Percentiles rank a stretch among this genome's conserved stretches.
phyloP scores from a whole-genome alignment of 2,113 vertebrate species.

The Xyliphius kryptos region DNA sequence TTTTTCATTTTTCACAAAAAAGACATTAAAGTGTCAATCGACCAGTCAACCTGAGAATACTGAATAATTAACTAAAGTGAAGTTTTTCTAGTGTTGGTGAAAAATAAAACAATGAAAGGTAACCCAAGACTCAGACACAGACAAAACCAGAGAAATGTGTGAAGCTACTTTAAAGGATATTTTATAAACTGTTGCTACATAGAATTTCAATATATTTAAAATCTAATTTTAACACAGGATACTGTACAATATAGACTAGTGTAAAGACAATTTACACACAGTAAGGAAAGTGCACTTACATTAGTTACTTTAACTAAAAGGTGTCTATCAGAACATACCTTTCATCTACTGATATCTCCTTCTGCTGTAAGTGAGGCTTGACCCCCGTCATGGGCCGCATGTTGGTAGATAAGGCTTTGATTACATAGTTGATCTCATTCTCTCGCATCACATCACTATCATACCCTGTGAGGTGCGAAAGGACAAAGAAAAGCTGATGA shows the following conservation, averaged over 20 bases:
- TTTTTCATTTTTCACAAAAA: not conserved
- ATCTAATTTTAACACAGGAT: too few species aligned
- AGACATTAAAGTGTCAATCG: not conserved
- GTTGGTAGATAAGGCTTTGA: conserved; percentile 95
- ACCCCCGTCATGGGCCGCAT: conserved; percentile 88
- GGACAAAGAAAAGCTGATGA: not conserved
- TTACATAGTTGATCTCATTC: conserved; percentile 93
- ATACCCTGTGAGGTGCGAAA: conserved; percentile 71
- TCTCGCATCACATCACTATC: conserved; percentile 96
- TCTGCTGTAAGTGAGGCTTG: conserved; percentile 93
- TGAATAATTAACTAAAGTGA: not conserved
- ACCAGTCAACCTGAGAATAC: not conserved
- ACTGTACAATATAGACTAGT: too few species aligned
- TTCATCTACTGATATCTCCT: conserved; percentile 90
- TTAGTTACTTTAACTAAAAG: too few species aligned
- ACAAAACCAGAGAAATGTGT: too few species aligned
- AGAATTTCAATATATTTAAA: too few species aligned
- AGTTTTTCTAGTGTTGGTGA: not conserved
- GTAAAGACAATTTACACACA: too few species aligned
- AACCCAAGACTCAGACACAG: too few species aligned
- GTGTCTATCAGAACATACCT: conserved; percentile 72
- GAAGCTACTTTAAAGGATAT: too few species aligned
- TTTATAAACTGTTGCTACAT: too few species aligned
- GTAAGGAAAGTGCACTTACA: too few species aligned
- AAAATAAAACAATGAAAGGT: too few species aligned